phyloP scores from a whole-genome alignment of 1,140 invertebrate genomes.

The Calycopis cecrops region DNA sequence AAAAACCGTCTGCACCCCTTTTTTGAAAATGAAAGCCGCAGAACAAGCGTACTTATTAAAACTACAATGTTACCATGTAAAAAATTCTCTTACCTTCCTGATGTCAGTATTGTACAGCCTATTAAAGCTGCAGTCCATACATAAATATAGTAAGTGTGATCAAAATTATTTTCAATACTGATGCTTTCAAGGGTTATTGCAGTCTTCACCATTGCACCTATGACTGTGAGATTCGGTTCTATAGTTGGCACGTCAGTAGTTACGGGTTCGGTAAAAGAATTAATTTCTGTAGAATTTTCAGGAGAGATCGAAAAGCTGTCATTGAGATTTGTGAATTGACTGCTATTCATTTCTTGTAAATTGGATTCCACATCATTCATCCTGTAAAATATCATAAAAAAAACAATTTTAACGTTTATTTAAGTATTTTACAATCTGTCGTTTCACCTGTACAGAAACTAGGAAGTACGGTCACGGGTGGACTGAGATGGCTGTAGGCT shows the following conservation, averaged over 20 bases:
- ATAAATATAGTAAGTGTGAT: slow-evolving; percentile 74
- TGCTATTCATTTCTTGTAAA: slow-evolving; percentile 4
- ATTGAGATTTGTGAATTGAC: neutral
- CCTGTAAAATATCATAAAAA: slow-evolving; percentile 43
- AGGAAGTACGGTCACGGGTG: too few species aligned
- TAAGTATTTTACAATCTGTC: too few species aligned
- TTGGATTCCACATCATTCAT: slow-evolving; percentile 52
- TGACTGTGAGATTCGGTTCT: slow-evolving; percentile 35
- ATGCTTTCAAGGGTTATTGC: slow-evolving; percentile 39
- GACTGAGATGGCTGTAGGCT: too few species aligned
- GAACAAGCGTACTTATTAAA: too few species aligned
- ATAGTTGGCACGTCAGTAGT: neutral
- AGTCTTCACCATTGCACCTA: slow-evolving; percentile 45
- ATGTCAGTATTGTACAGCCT: slow-evolving; percentile 76
- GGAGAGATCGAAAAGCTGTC: neutral
- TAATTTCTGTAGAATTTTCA: neutral
- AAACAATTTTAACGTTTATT: too few species aligned
- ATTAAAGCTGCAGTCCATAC: slow-evolving; percentile 76
- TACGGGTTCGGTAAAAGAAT: neutral
- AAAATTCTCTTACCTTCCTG: slow-evolving; percentile 44
- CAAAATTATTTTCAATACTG: slow-evolving; percentile 26
- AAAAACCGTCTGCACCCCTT: too few species aligned
- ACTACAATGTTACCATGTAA: too few species aligned
- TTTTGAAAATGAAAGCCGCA: too few species aligned
- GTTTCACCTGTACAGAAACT: too few species aligned